A percentile compares a stretch with the other conserved stretches of the same genome.
phyloP scores from a whole-genome alignment of 1,140 invertebrate genomes.

The Scaptomyza hsui region DNA sequence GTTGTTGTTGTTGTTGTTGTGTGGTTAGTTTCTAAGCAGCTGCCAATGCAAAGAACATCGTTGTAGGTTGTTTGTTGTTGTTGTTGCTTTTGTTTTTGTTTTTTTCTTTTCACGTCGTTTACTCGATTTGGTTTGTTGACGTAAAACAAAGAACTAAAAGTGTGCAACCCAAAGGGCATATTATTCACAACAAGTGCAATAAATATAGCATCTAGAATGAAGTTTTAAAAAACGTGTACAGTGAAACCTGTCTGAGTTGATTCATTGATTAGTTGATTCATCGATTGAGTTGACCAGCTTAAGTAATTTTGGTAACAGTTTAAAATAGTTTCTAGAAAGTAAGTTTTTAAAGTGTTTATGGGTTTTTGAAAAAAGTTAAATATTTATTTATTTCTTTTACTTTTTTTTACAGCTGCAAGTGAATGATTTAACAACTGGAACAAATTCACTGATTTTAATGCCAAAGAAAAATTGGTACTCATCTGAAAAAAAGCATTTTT shows the following conservation, averaged over 20 bases:
- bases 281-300: conserved; percentile 3
- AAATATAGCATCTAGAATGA: conserved; percentile 1
- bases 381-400: too few relatives aligned
- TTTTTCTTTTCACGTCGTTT: conserved; percentile 45
- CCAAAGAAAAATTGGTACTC: too few relatives aligned
- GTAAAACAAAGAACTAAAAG: conserved; percentile 56
- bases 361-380: too few relatives aligned
- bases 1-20: conserved; percentile 40
- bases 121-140: conserved; percentile 76
- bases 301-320: too few relatives aligned
- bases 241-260: conserved; percentile 23
- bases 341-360: too few relatives aligned
- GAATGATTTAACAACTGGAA: too few relatives aligned
- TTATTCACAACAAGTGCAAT: conserved; percentile 17
- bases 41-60: conserved; percentile 66
- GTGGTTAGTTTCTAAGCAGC: conserved; percentile 71
- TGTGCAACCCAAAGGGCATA: conserved; percentile 7
- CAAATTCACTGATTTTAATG: too few relatives aligned
- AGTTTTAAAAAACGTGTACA: conserved; percentile 12
- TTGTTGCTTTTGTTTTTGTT: conserved; percentile 22
- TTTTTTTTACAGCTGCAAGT: too few relatives aligned
- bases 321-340: too few relatives aligned
- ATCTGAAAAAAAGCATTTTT: too few relatives aligned
- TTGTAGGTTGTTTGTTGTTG: conserved; percentile 59
- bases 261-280: conserved; percentile 24